These are phyloP conservation scores for Coelopa frigida DNA, from an alignment of 1,140 invertebrate species.

Conservation along the genomic window DNA sequence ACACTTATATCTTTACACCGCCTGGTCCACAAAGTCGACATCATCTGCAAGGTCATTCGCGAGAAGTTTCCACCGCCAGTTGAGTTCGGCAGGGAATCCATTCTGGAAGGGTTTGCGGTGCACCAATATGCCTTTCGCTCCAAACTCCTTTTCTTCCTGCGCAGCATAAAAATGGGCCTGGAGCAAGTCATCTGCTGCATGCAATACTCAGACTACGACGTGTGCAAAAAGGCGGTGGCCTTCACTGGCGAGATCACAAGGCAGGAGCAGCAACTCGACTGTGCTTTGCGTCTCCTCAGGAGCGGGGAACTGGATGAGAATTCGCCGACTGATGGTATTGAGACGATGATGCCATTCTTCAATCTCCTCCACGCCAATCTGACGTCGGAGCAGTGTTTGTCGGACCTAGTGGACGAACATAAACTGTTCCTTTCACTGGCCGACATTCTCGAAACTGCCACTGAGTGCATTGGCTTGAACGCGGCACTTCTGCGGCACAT, in stretches of 20 bases:
- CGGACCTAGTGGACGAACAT: slow-evolving; percentile 46
- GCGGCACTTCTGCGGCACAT: slow-evolving; percentile 57
- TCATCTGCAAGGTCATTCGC: slow-evolving; percentile 78
- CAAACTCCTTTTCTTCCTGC: slow-evolving; percentile 72
- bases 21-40: slow-evolving; percentile 83
- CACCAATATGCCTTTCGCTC: slow-evolving; percentile 86
- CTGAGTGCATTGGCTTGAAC: slow-evolving; percentile 64
- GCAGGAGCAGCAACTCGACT: slow-evolving; percentile 86
- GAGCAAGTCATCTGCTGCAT: slow-evolving; percentile 67
- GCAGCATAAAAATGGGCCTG: slow-evolving; percentile 64
- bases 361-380: slow-evolving; percentile 71
- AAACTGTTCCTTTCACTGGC: slow-evolving; percentile 42
- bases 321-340: slow-evolving; percentile 72
- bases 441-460: slow-evolving; percentile 50
- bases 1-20: slow-evolving; percentile 83
- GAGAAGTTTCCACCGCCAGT: slow-evolving; percentile 60
- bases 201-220: slow-evolving; percentile 72
- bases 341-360: slow-evolving; percentile 80
- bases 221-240: slow-evolving; percentile 76
- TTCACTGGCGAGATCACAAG: slow-evolving; percentile 79
- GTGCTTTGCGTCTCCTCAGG: slow-evolving; percentile 80
- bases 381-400: slow-evolving; percentile 50
- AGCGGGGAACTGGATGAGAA: slow-evolving; percentile 89
- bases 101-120: slow-evolving; percentile 78
- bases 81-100: slow-evolving; percentile 58